A percentile compares a stretch with the other conserved stretches of the same genome.
Conservation (phyloP, 2,797 vertebrate genomes). For the Xenops minutus region DNA sequence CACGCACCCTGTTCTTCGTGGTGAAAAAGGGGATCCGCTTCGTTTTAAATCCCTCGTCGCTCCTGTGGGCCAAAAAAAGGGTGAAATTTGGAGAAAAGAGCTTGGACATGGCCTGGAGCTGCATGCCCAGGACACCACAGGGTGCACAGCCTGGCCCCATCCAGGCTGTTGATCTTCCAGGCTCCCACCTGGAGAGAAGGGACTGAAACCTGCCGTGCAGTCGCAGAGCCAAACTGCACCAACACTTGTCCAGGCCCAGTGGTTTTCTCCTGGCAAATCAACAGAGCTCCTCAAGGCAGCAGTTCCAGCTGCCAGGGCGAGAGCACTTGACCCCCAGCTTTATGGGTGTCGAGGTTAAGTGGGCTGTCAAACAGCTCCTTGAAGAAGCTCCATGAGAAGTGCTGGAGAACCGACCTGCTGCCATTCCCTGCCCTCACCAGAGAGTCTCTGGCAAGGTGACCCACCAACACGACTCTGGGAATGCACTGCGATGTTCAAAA, state of each 20-base stretch:
- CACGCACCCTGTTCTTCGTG: conserved; percentile 84
- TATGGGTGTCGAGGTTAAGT: conserved; percentile 39
- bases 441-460: neutral
- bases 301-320: neutral
- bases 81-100: neutral
- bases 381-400: neutral
- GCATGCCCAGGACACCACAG: fast-evolving
- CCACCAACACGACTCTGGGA: neutral
- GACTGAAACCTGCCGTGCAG: neutral
- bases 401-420: neutral
- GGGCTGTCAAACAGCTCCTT: conserved; percentile 10
- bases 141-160: fast-evolving
- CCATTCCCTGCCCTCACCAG: neutral
- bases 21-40: conserved; percentile 87
- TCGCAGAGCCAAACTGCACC: neutral
- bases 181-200: neutral
- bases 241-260: neutral
- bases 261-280: conserved; percentile 12
- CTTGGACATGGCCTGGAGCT: neutral
- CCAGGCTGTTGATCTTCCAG: neutral
- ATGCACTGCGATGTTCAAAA: neutral
- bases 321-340: conserved; percentile 36
- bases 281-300: neutral
- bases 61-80: conserved; percentile 67
- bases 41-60: conserved; percentile 82